These are phyloP conservation scores for Proterorhinus semilunaris DNA, from an alignment of 2,113 vertebrate species.

Conservation along the genomic window DNA sequence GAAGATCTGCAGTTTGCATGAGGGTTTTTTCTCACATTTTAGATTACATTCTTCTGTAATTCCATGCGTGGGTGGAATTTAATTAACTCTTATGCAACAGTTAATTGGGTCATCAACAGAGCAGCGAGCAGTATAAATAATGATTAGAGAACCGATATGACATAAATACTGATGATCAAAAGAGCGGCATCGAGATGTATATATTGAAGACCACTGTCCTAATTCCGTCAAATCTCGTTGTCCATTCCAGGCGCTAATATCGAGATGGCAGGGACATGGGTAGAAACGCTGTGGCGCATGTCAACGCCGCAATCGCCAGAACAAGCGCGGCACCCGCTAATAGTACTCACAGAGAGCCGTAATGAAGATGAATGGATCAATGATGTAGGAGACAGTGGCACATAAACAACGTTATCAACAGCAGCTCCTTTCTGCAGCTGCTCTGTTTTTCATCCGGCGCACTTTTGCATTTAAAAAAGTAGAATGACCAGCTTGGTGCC, in stretches of 20 bases:
- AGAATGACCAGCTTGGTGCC: neutral
- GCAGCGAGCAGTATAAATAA: constrained; percentile 6
- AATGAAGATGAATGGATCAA: constrained; percentile 72
- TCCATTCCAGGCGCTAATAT: constrained; percentile 12
- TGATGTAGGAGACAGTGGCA: constrained; percentile 50
- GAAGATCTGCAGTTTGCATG: constrained; percentile 4
- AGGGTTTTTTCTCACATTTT: constrained; percentile 15
- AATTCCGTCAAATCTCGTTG: constrained; percentile 14
- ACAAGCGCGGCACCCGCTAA: constrained; percentile 63
- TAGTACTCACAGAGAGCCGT: constrained; percentile 52
- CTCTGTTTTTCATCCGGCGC: neutral
- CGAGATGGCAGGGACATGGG: constrained; percentile 30
- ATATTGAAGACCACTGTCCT: constrained; percentile 1
- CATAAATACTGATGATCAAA: neutral
- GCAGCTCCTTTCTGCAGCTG: constrained; percentile 13
- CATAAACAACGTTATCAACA: constrained; percentile 60
- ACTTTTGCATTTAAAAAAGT: neutral
- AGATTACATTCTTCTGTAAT: constrained; percentile 1
- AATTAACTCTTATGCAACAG: constrained; percentile 46
- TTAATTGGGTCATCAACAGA: constrained; percentile 45
- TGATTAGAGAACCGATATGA: neutral
- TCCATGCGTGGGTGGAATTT: constrained; percentile 37
- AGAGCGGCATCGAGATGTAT: neutral
- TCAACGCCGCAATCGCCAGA: constrained; percentile 42
- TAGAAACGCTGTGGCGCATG: constrained; percentile 35